phyloP scores from a whole-genome alignment of 1,140 invertebrate species.

The Bombus superbus region DNA sequence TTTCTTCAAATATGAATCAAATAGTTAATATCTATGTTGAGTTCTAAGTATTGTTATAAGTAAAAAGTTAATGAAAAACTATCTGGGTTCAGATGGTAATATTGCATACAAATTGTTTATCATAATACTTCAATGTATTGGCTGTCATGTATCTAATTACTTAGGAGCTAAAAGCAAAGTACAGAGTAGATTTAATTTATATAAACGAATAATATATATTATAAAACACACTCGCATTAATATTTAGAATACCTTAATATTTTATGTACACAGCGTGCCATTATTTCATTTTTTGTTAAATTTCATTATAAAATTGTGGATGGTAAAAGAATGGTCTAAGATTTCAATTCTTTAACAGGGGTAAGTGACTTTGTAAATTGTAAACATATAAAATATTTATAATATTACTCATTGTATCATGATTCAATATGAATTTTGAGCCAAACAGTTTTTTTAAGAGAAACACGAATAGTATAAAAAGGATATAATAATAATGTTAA shows the following conservation, averaged over 20 bases:
- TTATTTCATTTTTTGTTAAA: constrained; percentile 29
- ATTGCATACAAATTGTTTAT: constrained; percentile 24
- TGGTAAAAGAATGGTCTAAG: constrained; percentile 33
- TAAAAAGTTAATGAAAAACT: constrained; percentile 29
- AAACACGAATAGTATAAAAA: constrained; percentile 48
- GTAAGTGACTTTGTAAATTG: constrained; percentile 21
- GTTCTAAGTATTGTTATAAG: not conserved
- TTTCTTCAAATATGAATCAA: not conserved
- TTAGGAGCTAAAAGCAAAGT: constrained; percentile 53
- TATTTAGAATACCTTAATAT: constrained; percentile 44
- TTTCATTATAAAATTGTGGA: constrained; percentile 35
- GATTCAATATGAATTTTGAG: constrained; percentile 39
- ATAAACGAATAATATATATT: constrained; percentile 40
- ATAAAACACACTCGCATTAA: constrained; percentile 46
- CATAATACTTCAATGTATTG: constrained; percentile 34
- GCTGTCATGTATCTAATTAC: constrained; percentile 28
- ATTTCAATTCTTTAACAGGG: constrained; percentile 16
- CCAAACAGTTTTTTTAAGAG: constrained; percentile 19
- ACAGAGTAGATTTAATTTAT: constrained; percentile 40
- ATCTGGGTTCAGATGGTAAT: constrained; percentile 5
- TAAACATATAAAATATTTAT: constrained; percentile 53
- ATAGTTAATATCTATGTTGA: not conserved
- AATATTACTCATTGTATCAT: constrained; percentile 18
- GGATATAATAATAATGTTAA: constrained; percentile 21
- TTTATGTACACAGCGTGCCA: constrained; percentile 37